Evolutionary conservation across 2,888 invertebrate genomes (phyloP).

Genomic region (Nemurella pictetii): DNA sequence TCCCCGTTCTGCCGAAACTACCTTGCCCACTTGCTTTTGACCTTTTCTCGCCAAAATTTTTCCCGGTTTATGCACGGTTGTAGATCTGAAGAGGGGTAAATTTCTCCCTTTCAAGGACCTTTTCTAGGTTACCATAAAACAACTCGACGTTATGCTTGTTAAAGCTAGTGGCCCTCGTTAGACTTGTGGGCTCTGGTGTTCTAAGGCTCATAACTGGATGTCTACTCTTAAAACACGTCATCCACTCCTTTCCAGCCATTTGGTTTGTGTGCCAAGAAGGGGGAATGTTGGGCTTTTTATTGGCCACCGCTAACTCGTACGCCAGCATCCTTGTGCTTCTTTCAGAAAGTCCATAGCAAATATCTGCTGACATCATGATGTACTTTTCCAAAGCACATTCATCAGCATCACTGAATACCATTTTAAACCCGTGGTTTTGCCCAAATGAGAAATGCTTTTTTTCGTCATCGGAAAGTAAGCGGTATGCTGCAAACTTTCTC

Average conservation of each 20-base stretch:
- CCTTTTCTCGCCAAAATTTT: conserved; percentile 5
- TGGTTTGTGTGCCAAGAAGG: conserved; percentile 34
- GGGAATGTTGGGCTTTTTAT: conserved; percentile 36
- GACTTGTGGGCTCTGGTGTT: conserved; percentile 38
- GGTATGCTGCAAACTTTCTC: no score
- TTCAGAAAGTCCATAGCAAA: conserved; percentile 36
- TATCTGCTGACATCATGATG: conserved; percentile 34
- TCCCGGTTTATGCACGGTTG: not conserved
- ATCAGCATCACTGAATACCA: not conserved
- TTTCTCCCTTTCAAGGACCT: conserved; percentile 1
- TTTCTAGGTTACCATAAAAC: conserved; percentile 38
- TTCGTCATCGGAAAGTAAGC: no score
- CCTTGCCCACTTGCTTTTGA: not conserved
- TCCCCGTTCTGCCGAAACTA: conserved; percentile 6
- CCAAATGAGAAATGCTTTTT: not conserved
- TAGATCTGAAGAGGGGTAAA: not conserved
- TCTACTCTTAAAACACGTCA: conserved; percentile 31
- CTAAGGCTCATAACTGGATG: conserved; percentile 32
- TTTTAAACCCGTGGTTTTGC: not conserved
- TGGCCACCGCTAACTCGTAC: conserved; percentile 36
- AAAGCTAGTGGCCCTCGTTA: conserved; percentile 35
- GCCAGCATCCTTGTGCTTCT: conserved; percentile 33
- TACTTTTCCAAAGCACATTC: conserved; percentile 35
- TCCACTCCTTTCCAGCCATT: conserved; percentile 38
- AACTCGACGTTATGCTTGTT: conserved; percentile 36